Evolutionary conservation across 2,797 vertebrate species (phyloP).

Genomic region (Enteromius treurensis): DNA sequence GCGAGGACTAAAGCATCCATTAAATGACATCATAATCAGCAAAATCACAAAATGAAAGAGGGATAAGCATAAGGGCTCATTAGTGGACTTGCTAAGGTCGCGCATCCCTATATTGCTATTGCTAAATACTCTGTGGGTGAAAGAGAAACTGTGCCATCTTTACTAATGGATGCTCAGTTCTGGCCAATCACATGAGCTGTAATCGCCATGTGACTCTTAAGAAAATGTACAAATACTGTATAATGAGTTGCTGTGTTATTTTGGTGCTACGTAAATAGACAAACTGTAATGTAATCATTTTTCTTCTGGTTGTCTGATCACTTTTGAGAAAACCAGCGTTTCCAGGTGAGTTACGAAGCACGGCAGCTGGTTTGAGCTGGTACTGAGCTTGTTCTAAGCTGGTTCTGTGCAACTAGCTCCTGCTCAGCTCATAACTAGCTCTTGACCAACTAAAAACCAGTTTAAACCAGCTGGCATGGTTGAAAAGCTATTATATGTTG

Average conservation of each 20-base stretch:
- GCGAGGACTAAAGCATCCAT: not conserved
- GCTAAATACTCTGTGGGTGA: not conserved
- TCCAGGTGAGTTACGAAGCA: not conserved
- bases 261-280: not conserved
- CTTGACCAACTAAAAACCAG: no score
- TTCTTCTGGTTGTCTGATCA: not conserved
- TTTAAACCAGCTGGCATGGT: not conserved
- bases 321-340: no score
- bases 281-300: not conserved
- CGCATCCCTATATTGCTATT: not conserved
- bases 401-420: not conserved
- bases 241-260: not conserved
- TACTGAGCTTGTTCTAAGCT: no score
- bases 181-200: not conserved
- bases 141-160: not conserved
- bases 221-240: not conserved
- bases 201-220: not conserved
- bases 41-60: slow-evolving; percentile 22
- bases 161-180: not conserved
- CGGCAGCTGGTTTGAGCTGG: not conserved
- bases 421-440: not conserved
- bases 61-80: slow-evolving; percentile 1
- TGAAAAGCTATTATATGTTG: not conserved
- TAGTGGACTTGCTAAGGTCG: not conserved
- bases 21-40: slow-evolving; percentile 8